Base-by-base conservation (phyloP, 2,888 invertebrate genomes). In the Cephus nigrinus region DNA sequence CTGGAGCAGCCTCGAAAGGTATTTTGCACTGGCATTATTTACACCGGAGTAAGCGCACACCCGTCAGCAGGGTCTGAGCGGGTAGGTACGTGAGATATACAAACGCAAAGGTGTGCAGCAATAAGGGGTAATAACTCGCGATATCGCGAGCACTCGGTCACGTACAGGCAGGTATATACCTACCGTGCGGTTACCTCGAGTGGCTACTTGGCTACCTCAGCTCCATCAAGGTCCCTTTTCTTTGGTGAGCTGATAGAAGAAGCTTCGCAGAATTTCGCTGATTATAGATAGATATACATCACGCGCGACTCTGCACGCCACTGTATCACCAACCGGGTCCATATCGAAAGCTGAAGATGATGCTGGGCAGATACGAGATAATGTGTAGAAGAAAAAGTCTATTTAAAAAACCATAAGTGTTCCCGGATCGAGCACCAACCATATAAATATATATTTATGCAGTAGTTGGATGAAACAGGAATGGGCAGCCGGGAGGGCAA, bases 21-120 rank as follows among this genome's bases (percentile, higher is more conserved):
- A 88, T 88, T 89, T 87, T 86, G 85, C 86, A 82, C 84, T 82
- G 80, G 82, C 84, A 85, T 88, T 33, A 87, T 89, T 89, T 88
- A 86, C 86, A 77, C 86, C 31, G 83, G 84, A 80, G 84, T 82
- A 88, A 88, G 88, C 84, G 85, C 79, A 82, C 83, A 80, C 78
- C 55, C 78, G 78, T 81, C 79, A 78, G 82, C 79, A 79, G 73
- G 78, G 78, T 76, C 77, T 75, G 74, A 78, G 34, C 23, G 23
- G 23, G 55, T 55, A 55, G 55, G 55, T 78, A 77, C 33, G 76
- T 15, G 78, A 73, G 73, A 74, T 73, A 78, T 74, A 78, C 80
- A 79, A 81, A 80, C 74, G 74, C 75, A 55, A 55, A 55, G 55
- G 55, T 55, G 55, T 55, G 23, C 55, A 55, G 55, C 55, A 55